These are phyloP conservation scores for Phrynosoma blainvillii DNA, from an alignment of 2,113 vertebrate species.

Conservation along the genomic window DNA sequence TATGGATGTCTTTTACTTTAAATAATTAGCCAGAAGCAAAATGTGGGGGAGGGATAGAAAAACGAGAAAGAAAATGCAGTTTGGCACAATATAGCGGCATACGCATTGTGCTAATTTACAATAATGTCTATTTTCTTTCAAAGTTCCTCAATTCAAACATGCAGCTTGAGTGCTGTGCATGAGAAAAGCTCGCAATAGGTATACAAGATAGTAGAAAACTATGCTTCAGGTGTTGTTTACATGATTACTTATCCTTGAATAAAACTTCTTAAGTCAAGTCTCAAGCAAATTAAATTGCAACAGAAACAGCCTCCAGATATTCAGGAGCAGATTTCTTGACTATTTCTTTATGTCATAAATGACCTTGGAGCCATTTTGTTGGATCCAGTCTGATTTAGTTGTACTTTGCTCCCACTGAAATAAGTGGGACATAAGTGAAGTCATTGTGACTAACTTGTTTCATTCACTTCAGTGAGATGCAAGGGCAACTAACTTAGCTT, in stretches of 20 bases:
- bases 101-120: constrained; percentile 48
- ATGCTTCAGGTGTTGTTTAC: constrained; percentile 4
- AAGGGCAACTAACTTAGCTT: neutral
- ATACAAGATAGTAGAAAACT: neutral
- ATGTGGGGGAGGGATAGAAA: constrained; percentile 53
- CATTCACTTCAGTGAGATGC: neutral
- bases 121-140: constrained; percentile 47
- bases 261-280: neutral
- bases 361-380: neutral
- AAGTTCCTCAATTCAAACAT: neutral
- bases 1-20: constrained; percentile 65
- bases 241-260: neutral
- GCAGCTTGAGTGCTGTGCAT: neutral
- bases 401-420: neutral
- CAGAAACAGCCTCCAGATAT: neutral
- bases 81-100: constrained; percentile 50
- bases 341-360: neutral
- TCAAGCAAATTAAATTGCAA: neutral
- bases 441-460: neutral
- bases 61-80: constrained; percentile 47
- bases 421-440: neutral
- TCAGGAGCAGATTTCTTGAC: neutral
- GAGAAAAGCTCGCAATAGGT: neutral
- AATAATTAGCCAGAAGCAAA: constrained; percentile 64
- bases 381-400: neutral